Conservation (phyloP, 2,888 invertebrate species). For the Drymonia ruficornis region DNA sequence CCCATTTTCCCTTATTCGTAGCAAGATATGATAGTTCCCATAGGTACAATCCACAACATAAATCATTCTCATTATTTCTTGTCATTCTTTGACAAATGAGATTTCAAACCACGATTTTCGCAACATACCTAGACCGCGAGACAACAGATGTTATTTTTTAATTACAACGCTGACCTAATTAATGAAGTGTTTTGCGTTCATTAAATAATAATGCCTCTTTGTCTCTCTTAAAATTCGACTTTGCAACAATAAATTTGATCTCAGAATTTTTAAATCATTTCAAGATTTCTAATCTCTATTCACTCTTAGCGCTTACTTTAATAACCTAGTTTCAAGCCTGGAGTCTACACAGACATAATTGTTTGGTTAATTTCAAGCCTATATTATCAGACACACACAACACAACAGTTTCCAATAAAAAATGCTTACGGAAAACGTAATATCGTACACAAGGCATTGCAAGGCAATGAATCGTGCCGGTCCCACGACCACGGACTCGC, state of each 20-base stretch:
- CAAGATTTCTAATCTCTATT: background rate
- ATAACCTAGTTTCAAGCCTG: constrained; percentile 4
- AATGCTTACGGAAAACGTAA: constrained; percentile 25
- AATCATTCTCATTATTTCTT: background rate
- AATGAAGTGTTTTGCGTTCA: constrained; percentile 20
- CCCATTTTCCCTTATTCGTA: too few species aligned
- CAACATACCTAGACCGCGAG: constrained; percentile 22
- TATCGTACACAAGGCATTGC: constrained; percentile 37
- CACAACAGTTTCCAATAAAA: constrained; percentile 6
- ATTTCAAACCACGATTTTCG: constrained; percentile 13
- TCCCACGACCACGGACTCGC: constrained; percentile 61
- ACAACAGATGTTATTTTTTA: constrained; percentile 28
- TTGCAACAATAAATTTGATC: constrained; percentile 16
- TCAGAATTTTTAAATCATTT: background rate
- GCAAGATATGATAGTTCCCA: background rate
- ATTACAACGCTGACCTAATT: constrained; percentile 32
- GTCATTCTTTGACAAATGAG: background rate
- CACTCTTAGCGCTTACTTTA: background rate
- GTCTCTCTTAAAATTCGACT: constrained; percentile 27
- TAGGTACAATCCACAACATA: background rate
- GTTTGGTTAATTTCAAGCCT: constrained; percentile 6
- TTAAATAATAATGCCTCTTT: constrained; percentile 27
- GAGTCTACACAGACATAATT: too few species aligned
- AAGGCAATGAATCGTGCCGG: constrained; percentile 50
- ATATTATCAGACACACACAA: background rate